phyloP scores from a whole-genome alignment of 2,888 invertebrate species.

The Schrankia costaestrigalis region DNA sequence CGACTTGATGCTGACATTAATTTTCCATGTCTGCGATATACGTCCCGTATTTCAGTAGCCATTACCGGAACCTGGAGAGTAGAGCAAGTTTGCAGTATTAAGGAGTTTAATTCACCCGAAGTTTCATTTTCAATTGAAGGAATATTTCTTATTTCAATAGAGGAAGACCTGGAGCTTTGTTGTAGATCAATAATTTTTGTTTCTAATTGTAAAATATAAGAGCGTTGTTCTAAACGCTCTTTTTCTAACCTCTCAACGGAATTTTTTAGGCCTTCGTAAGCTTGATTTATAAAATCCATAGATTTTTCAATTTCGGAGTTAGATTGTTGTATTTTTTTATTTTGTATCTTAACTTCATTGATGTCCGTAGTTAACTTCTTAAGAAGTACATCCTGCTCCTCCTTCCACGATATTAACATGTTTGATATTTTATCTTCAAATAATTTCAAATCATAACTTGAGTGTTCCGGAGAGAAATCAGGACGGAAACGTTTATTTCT shows the following conservation, averaged over 20 bases:
- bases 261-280: neutral
- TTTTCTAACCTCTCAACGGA: neutral
- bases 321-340: neutral
- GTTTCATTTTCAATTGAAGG: neutral
- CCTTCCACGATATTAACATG: conserved; percentile 12
- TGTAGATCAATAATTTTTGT: conserved; percentile 1
- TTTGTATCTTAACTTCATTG: neutral
- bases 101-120: neutral
- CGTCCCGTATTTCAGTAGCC: neutral
- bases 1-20: neutral
- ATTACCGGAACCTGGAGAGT: neutral
- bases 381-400: conserved; percentile 39
- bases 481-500: neutral
- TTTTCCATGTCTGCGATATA: conserved; percentile 1
- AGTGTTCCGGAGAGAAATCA: neutral
- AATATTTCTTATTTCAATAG: conserved; percentile 2
- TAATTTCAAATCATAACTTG: neutral
- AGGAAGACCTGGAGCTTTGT: neutral
- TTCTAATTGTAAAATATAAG: neutral
- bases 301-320: neutral
- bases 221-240: neutral
- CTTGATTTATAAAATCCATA: neutral
- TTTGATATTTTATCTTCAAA: neutral
- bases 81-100: neutral
- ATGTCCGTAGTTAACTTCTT: neutral